Evolutionary conservation across 2,888 invertebrate species (phyloP), one percentile per base, ranked within the genome.

Genomic region (Crepidodera aurea): DNA sequence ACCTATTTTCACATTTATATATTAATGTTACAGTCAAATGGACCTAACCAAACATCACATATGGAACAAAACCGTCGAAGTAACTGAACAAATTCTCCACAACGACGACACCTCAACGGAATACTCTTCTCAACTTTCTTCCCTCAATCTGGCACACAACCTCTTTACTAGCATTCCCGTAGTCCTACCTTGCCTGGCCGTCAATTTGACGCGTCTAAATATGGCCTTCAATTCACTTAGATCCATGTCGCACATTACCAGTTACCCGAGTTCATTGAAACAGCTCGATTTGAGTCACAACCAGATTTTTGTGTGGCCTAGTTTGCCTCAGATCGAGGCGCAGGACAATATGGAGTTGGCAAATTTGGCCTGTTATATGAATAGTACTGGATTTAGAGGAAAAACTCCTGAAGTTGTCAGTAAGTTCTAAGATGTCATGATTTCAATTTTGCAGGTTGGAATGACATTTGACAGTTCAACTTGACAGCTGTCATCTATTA

Each of bases 271-370:
- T 37, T 89, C 90, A 46, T 83, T 98, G 6, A 93, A 96, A 63
- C 95, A 96, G 78, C 82, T 99, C 39, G 98, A 98, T 82, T 84
- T 98, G 32, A 94, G 95, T 46, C 93, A 94, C 78, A 98, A 97
- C 81, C 90, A 91, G 80, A 93, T 96, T 69, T 89, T 90, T 0
- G 90, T 91, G 74, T 96, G 96, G 96, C 93, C 93, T 0, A 93
- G 93, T 77, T 81, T 93, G 68, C 93, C 93, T 0, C 90, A 90
- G 77, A 88, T 91, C 18, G 83, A 84, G 19, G 79, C 82, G 0
- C 79, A 81, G 22, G 82, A 91, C 71, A 84, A 86, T 0, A 83
- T 85, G 76, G 88, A 88, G 60, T 85, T 87, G 27, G 88, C 88
- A 0, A 88, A 90, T 54, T 84, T 91, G 15, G 86, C 90, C 1